Conservation (phyloP, 2,888 invertebrate genomes). For the Smittia aterrima region DNA sequence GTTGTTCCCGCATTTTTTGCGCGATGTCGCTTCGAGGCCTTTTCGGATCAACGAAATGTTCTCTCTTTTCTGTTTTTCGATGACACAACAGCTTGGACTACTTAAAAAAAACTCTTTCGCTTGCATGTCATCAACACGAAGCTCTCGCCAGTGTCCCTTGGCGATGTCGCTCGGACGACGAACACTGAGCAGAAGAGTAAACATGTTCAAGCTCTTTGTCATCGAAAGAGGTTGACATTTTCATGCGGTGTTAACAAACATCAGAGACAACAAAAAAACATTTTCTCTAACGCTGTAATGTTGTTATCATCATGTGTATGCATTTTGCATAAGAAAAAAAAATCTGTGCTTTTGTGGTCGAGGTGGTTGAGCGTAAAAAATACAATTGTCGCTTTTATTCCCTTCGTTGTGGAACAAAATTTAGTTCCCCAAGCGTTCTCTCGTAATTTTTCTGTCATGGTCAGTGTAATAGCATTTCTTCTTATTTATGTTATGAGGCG, state of each 20-base stretch:
- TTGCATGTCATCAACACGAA: not conserved
- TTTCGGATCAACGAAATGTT: not conserved
- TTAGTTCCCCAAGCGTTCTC: not conserved
- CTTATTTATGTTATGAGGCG: not conserved
- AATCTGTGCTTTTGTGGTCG: not conserved
- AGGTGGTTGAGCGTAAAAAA: not conserved
- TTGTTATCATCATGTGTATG: not conserved
- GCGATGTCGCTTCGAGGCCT: not conserved
- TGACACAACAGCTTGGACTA: not conserved
- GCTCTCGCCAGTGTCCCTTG: not conserved
- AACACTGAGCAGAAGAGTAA: not conserved
- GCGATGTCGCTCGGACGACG: not conserved
- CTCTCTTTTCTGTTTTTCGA: not conserved
- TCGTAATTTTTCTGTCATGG: not conserved
- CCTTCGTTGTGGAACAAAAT: constrained; percentile 5
- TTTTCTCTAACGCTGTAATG: not conserved
- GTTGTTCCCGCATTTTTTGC: not conserved
- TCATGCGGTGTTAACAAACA: constrained; percentile 8
- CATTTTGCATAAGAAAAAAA: constrained; percentile 7
- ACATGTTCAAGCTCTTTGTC: constrained; percentile 22
- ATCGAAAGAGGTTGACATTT: not conserved
- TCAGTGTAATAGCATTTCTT: not conserved
- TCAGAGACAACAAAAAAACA: not conserved
- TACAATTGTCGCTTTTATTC: not conserved
- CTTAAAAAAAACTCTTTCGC: not conserved